Evolutionary conservation across 2,888 invertebrate species (phyloP).

Genomic region (Nephrocerus scutellatus): DNA sequence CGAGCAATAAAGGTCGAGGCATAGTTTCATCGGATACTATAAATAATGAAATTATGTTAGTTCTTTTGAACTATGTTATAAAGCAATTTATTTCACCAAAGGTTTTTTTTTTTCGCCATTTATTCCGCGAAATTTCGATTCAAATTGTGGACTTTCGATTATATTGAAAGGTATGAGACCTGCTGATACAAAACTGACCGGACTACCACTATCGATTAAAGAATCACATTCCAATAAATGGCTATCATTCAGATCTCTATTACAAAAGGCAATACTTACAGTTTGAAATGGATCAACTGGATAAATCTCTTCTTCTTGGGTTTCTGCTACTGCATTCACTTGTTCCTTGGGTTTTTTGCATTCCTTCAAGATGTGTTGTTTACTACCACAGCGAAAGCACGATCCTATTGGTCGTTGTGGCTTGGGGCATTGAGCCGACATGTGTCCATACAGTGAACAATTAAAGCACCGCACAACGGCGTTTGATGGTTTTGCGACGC

Average conservation of each 20-base stretch:
- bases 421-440: constrained; percentile 5
- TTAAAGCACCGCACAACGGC: constrained; percentile 6
- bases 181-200: constrained; percentile 6
- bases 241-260: background rate
- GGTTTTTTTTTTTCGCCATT: constrained; percentile 5
- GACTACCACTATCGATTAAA: constrained; percentile 12
- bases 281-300: background rate
- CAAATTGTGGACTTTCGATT: background rate
- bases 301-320: constrained; percentile 1
- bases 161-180: constrained; percentile 2
- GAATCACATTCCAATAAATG: constrained; percentile 6
- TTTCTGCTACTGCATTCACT: background rate
- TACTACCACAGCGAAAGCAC: constrained; percentile 5
- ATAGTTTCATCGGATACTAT: constrained; percentile 7
- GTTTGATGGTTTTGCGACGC: constrained; percentile 3
- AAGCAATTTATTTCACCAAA: constrained; percentile 4
- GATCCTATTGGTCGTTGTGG: constrained; percentile 9
- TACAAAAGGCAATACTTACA: constrained; percentile 7
- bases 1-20: constrained; percentile 5
- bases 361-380: constrained; percentile 6
- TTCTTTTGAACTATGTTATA: constrained; percentile 7
- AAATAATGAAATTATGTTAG: constrained; percentile 2
- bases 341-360: constrained; percentile 1
- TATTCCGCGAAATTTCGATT: constrained; percentile 6
- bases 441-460: constrained; percentile 11